phyloP scores from a whole-genome alignment of 2,797 vertebrate species.

The Hirundo rustica region DNA sequence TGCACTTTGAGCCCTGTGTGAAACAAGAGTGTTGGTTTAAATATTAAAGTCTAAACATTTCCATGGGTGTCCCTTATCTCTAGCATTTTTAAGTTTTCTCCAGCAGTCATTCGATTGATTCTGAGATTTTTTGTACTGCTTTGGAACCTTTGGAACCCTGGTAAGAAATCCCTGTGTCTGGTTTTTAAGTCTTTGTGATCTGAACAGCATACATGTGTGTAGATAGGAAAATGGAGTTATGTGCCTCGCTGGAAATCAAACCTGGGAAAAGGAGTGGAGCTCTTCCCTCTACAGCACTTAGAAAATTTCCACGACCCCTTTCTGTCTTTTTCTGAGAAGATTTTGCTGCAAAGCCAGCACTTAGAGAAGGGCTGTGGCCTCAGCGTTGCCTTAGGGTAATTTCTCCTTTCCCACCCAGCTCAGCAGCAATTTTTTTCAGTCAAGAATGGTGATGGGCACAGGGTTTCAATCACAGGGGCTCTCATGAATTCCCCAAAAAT shows the following conservation, averaged over 20 bases:
- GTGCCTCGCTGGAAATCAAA: not conserved
- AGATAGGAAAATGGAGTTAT: not conserved
- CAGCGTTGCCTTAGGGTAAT: not conserved
- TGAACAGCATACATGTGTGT: fast-evolving
- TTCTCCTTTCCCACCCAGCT: slow-evolving; percentile 19
- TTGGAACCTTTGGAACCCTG: not conserved
- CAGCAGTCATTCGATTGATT: not conserved
- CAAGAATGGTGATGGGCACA: not conserved
- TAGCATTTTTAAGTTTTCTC: not conserved
- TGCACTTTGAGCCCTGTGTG: fast-evolving
- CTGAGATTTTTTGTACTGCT: not conserved
- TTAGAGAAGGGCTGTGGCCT: not conserved
- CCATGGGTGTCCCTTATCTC: not conserved
- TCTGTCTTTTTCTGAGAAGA: not conserved
- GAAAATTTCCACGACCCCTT: not conserved
- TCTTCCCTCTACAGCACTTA: not conserved
- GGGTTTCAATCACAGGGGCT: not conserved
- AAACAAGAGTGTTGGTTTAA: not conserved
- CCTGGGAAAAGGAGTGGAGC: not conserved
- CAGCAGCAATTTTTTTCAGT: not conserved
- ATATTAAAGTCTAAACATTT: not conserved
- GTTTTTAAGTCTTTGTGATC: not conserved
- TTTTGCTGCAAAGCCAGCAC: not conserved
- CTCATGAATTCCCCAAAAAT: not conserved
- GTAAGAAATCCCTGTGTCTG: not conserved